A percentile compares a stretch with the other conserved stretches of the same genome.
Evolutionary conservation across 2,113 vertebrate species (phyloP).

Genomic region (Podilymbus podiceps): DNA sequence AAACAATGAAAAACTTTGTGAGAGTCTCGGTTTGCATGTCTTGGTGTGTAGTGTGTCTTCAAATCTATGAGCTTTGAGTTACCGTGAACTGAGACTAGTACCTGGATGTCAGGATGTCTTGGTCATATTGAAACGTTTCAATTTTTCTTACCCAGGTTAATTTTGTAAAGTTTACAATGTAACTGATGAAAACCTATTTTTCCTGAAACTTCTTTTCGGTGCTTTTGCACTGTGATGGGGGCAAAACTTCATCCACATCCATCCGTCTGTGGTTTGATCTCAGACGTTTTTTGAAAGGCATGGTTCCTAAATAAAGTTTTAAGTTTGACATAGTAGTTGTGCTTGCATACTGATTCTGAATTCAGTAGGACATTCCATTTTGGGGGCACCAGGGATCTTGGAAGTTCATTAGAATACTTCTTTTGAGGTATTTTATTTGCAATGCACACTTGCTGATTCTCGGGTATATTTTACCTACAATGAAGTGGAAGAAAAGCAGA

Average conservation of each 20-base stretch:
- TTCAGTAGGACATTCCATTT: not conserved
- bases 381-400: not conserved
- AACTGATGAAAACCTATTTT: not conserved
- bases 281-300: not conserved
- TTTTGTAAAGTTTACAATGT: not conserved
- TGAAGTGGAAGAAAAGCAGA: not conserved
- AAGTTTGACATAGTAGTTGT: not conserved
- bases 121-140: not conserved
- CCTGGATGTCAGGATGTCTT: not conserved
- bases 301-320: not conserved
- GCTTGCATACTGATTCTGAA: not conserved
- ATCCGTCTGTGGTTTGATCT: too few relatives aligned
- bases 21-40: conserved; percentile 12
- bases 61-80: not conserved
- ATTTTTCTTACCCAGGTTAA: not conserved
- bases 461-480: not conserved
- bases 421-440: not conserved
- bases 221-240: not conserved
- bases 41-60: conserved; percentile 31
- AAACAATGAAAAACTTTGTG: conserved; percentile 60
- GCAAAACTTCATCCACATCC: not conserved
- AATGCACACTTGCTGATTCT: not conserved
- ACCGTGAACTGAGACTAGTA: not conserved
- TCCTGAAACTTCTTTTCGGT: not conserved
- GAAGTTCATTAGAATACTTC: not conserved